Evolutionary conservation across 2,113 vertebrate genomes (phyloP), one percentile per base, ranked within the genome.

Genomic region (Spermophilus dauricus): DNA sequence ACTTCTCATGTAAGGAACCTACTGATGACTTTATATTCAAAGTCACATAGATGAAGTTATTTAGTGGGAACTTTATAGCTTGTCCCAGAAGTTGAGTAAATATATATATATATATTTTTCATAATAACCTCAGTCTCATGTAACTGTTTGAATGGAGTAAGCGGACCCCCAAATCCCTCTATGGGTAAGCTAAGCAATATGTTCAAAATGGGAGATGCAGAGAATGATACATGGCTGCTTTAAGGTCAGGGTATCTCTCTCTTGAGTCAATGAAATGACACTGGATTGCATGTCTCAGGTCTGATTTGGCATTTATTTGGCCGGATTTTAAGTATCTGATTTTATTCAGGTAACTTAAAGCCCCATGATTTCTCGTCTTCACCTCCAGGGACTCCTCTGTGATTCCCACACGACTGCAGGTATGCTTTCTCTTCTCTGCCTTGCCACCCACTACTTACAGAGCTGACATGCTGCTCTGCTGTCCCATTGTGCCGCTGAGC

Each of bases 241-340:
- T 45, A n/a, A 14, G 42, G 42, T 77, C 63, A 58, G n/a, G 26
- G 42, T 75, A 0, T 84, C 51, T 45, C 75, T 88, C 2, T 56
- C 8, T 5, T 17, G 1, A 26, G 26, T 65, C 53, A 42, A 56
- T 34, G 69, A 26, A 63, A 0, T 77, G 88, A 72, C 13, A 4
- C 51, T 61, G 76, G 24, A 26, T 76, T 94, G 4, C n/a, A 56
- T 70, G 80, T 76, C 69, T 88, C 80, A 86, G 86, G 53, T 56
- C 8, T 88, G 45, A 70, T 85, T 96, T 72, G 78, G 34, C 61
- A 39, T 91, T 72, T 70, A 30, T 85, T 85, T 96, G 89, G 37
- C 18, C 67, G 83, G 78, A 56, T 51, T 93, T 53, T 86, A 22
- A 63, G 34, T 75, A 70, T 39, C 32, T 67, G 42, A 53, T 82